Conservation (phyloP, 2,888 invertebrate species). For the Nymphalis urticae region DNA sequence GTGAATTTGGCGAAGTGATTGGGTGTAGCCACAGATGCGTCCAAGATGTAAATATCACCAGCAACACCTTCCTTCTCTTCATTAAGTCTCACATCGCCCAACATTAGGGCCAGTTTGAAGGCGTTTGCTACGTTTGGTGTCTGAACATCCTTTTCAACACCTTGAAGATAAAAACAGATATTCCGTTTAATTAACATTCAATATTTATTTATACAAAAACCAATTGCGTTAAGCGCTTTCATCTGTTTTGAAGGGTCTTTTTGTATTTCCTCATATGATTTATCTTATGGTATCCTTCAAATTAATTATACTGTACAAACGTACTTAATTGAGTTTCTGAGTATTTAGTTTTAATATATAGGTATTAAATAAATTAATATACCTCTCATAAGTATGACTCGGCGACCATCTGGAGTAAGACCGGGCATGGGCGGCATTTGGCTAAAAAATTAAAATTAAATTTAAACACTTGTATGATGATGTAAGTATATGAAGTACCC, state of each 20-base stretch:
- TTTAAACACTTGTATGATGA: neutral
- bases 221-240: no score
- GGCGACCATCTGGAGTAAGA: slow-evolving; percentile 88
- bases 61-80: slow-evolving; percentile 91
- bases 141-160: slow-evolving; percentile 85
- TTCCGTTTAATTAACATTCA: neutral
- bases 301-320: no score
- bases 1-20: slow-evolving; percentile 92
- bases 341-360: no score
- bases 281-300: no score
- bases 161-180: slow-evolving; percentile 46
- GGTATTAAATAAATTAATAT: neutral
- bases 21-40: slow-evolving; percentile 89
- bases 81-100: slow-evolving; percentile 89
- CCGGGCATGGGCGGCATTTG: slow-evolving; percentile 91
- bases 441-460: slow-evolving; percentile 66
- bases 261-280: no score
- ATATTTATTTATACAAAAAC: no score
- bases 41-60: slow-evolving; percentile 91
- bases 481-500: no score
- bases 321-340: no score
- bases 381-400: slow-evolving; percentile 88
- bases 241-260: no score
- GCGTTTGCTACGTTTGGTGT: slow-evolving; percentile 88
- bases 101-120: slow-evolving; percentile 92